phyloP scores from a whole-genome alignment of 2,113 vertebrate genomes.

The Phrynosoma blainvillii region DNA sequence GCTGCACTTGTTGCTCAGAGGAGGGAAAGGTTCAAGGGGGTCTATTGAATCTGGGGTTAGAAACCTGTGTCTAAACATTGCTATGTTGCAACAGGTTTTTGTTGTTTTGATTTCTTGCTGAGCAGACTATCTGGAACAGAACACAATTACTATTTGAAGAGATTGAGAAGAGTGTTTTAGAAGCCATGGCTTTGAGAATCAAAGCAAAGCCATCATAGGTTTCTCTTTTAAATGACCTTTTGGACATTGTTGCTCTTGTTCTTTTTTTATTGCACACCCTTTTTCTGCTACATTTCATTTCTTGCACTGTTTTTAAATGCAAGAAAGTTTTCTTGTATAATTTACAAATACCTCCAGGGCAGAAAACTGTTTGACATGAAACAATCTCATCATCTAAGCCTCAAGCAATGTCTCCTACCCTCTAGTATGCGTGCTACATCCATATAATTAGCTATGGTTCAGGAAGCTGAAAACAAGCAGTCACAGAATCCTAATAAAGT shows the following conservation, averaged over 20 bases:
- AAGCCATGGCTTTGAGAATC: not conserved
- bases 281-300: slow-evolving; percentile 35
- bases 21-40: not conserved
- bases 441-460: not conserved
- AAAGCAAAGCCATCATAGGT: not conserved
- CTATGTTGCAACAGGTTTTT: not conserved
- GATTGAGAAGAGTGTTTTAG: not conserved
- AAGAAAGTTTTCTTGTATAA: slow-evolving; percentile 17
- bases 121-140: not conserved
- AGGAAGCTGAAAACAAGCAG: not conserved
- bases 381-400: not conserved
- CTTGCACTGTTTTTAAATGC: slow-evolving; percentile 38
- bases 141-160: fast-evolving
- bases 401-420: not conserved
- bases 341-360: slow-evolving; percentile 10
- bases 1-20: not conserved
- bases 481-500: not conserved
- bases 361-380: not conserved
- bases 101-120: not conserved
- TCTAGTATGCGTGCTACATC: fast-evolving
- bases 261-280: not conserved
- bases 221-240: not conserved
- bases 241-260: not conserved
- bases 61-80: not conserved
- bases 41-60: not conserved